Evolutionary conservation across 2,888 invertebrate species (phyloP).

Genomic region (Eurytoma californica): DNA sequence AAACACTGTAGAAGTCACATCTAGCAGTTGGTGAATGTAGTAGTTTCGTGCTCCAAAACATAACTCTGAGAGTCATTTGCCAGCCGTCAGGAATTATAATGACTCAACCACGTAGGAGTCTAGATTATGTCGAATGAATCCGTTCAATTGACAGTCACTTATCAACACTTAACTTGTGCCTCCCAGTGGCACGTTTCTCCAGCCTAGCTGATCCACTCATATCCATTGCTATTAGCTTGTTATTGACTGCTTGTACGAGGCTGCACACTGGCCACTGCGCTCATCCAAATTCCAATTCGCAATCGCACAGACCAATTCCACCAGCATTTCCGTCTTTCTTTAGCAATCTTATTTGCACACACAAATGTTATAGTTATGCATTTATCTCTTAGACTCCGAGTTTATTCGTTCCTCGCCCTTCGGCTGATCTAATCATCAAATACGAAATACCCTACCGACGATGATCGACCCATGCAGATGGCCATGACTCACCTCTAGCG

Average conservation of each 20-base stretch:
- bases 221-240: not conserved
- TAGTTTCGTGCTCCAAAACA: conserved; percentile 34
- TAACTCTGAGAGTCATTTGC: not conserved
- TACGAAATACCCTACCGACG: no score
- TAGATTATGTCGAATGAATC: conserved; percentile 61
- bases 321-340: not conserved
- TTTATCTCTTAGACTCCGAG: conserved; percentile 1
- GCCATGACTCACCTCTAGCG: conserved; percentile 10
- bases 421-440: not conserved
- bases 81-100: not conserved
- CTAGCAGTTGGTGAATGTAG: conserved; percentile 46
- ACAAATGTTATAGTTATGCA: conserved; percentile 12
- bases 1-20: conserved; percentile 59
- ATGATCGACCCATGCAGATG: no score
- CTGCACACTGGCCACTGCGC: not conserved
- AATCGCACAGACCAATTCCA: no score
- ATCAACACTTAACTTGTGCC: conserved; percentile 62
- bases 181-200: conserved; percentile 12
- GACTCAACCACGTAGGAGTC: conserved; percentile 10
- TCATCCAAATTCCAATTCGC: no score
- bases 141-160: conserved; percentile 69
- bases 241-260: not conserved
- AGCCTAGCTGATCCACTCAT: not conserved
- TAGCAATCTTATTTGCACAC: not conserved
- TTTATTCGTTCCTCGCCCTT: conserved; percentile 5